Evolutionary conservation across 2,888 invertebrate genomes (phyloP).

Genomic region (Seira sanloemensis): DNA sequence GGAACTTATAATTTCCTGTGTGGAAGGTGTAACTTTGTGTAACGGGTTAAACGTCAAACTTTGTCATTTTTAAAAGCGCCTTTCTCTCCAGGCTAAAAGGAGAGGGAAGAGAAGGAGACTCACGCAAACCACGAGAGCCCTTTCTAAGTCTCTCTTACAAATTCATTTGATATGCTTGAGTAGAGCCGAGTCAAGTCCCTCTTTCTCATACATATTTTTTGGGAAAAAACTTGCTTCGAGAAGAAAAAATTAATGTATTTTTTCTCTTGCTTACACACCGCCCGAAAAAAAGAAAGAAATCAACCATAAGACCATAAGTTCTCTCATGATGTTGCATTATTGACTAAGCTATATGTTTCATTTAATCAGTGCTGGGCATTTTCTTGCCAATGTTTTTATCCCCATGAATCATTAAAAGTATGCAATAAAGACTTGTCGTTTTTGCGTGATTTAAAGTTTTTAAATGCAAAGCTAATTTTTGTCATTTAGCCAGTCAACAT

Average conservation of each 20-base stretch:
- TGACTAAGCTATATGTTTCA: constrained; percentile 28
- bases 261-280: constrained; percentile 2
- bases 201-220: not conserved
- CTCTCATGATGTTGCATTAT: constrained; percentile 51
- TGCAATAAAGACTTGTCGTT: no score
- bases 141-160: not conserved
- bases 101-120: no score
- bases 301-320: constrained; percentile 15
- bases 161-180: constrained; percentile 17
- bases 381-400: no score
- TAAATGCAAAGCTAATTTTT: no score
- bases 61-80: constrained; percentile 38
- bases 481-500: no score
- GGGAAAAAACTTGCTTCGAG: not conserved
- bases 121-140: not conserved
- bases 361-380: no score
- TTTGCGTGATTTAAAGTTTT: no score
- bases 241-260: constrained; percentile 15
- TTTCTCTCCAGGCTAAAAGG: constrained; percentile 10
- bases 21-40: not conserved
- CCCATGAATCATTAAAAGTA: no score
- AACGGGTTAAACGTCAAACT: constrained; percentile 43
- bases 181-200: constrained; percentile 5
- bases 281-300: constrained; percentile 26
- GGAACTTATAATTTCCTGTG: constrained; percentile 14